A percentile compares a stretch with the other conserved stretches of the same genome.
Evolutionary conservation across 1,140 invertebrate species (phyloP).

Genomic region (Zaprionus gabonicus): DNA sequence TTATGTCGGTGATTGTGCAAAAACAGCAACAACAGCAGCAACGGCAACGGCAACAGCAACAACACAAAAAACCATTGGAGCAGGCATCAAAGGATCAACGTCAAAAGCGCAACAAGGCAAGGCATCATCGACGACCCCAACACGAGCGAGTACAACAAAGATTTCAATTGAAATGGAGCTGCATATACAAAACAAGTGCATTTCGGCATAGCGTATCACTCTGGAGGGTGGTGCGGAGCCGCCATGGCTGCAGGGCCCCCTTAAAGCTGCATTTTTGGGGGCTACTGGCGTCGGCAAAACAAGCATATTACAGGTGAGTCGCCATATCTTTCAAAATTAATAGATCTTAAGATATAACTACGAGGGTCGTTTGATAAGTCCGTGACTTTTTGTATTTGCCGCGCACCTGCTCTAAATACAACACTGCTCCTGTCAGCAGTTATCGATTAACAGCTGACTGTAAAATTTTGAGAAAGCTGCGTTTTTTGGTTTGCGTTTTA

Average conservation of each 20-base stretch:
- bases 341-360: background rate
- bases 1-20: conserved; percentile 84
- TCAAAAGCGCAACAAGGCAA: conserved; percentile 47
- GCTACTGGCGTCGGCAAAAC: conserved; percentile 92
- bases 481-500: too few species aligned
- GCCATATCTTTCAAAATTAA: too few species aligned
- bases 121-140: conserved; percentile 38
- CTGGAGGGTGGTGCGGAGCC: conserved; percentile 84
- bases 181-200: conserved; percentile 84
- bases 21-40: conserved; percentile 53
- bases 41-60: conserved; percentile 41
- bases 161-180: conserved; percentile 84
- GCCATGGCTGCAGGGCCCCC: conserved; percentile 86
- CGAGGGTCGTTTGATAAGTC: too few species aligned
- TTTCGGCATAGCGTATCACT: conserved; percentile 85
- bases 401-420: too few species aligned
- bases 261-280: conserved; percentile 92
- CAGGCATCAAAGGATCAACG: conserved; percentile 62
- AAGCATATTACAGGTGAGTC: conserved; percentile 91
- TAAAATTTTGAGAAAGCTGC: too few species aligned
- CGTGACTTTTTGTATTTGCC: too few species aligned
- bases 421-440: too few species aligned
- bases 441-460: too few species aligned
- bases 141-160: conserved; percentile 66
- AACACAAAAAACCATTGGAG: conserved; percentile 62